Base-by-base conservation (phyloP, 2,797 vertebrate genomes). In the Ctenopoma kingsleyae region DNA sequence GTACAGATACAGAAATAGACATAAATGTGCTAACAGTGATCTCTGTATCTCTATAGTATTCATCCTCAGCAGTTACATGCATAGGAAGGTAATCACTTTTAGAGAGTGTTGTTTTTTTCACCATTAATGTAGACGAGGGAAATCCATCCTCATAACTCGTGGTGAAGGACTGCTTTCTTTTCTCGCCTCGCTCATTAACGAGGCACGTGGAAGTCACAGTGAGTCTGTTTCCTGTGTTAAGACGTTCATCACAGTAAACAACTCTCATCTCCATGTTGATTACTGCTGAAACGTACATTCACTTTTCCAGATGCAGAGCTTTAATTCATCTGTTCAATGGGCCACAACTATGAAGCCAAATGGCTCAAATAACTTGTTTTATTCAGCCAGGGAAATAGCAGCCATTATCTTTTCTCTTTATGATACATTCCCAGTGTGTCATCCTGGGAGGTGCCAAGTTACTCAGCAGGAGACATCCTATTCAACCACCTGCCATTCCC, bases 131-230 rank as follows among this genome's bases (percentile, higher is more conserved):
- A 13, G 67, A 73, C 22, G 0, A 65, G 5, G 9, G 40, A 55
- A 53, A 81, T 84, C 50, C n/a, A 48, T 86, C 80, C 77, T 73
- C 58, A 58, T 76, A 78, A 72, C 47, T 84, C 76, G 32, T 2
- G 50, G n/a, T 48, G 59, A 59, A 76, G 65, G 44, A 52, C 36
- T 32, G 51, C 55, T 71, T 61, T 53, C 76, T 67, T 79, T 77
- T 86, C 80, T 81, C 68, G 4, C 54, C 36, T 17, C 27, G 44
- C 66, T 88, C 81, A 73, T 91, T 84, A 85, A 74, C 44, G 71
- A 82, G 87, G 88, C 71, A 49, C 83, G 82, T 81, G 67, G 78
- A 73, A 41, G 69, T 62, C 54, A 13, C 17, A 19, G 3, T 0
- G 43, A 68, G 66, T 72, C 52, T 1, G 67, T 50, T 54, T 59